Conservation (phyloP, 2,888 invertebrate species). For the Epiperipatus broadwayi region DNA sequence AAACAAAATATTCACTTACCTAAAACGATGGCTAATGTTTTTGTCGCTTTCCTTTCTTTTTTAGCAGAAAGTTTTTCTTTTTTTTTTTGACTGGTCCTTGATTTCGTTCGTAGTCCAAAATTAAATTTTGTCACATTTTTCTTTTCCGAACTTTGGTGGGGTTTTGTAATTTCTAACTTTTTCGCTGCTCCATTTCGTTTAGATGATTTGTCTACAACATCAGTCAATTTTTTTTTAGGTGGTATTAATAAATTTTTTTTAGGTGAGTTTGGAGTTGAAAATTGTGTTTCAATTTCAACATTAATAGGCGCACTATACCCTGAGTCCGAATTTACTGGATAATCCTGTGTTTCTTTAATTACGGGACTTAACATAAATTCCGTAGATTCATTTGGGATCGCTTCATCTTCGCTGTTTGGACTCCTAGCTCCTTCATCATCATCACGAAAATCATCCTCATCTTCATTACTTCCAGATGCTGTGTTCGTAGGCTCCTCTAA, state of each 20-base stretch:
- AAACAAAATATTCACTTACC: constrained; percentile 43
- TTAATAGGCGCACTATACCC: neutral
- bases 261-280: too few relatives aligned
- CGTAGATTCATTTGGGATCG: constrained; percentile 75
- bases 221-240: too few relatives aligned
- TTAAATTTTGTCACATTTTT: constrained; percentile 27
- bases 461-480: constrained; percentile 10
- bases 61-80: constrained; percentile 78
- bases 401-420: constrained; percentile 44
- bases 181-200: too few relatives aligned
- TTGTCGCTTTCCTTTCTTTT: constrained; percentile 91
- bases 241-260: too few relatives aligned
- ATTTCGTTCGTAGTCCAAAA: constrained; percentile 25
- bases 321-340: too few relatives aligned
- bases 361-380: constrained; percentile 78
- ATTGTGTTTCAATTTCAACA: too few relatives aligned
- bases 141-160: constrained; percentile 20
- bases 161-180: too few relatives aligned
- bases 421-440: constrained; percentile 1
- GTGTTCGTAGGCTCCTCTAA: neutral
- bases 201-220: too few relatives aligned
- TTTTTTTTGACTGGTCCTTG: constrained; percentile 86
- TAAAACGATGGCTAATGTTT: constrained; percentile 91
- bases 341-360: constrained; percentile 42
- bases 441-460: constrained; percentile 11